Evolutionary conservation across 2,113 vertebrate genomes (phyloP).

Genomic region (Gorsachius goisagi): DNA sequence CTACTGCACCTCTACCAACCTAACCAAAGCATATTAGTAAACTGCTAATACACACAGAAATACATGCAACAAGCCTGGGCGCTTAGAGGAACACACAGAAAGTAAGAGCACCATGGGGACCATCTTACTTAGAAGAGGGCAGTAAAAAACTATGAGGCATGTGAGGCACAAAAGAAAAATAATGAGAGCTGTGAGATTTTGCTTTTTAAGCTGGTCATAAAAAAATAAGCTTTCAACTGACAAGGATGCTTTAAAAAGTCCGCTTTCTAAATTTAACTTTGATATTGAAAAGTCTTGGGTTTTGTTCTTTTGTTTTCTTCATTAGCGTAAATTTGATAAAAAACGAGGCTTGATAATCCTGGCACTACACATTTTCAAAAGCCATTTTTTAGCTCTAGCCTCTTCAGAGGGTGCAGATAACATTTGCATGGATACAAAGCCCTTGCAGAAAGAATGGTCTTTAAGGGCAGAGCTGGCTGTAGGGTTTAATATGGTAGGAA

Average conservation of each 20-base stretch:
- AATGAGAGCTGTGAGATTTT: not conserved
- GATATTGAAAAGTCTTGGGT: slow-evolving; percentile 16
- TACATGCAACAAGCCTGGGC: not conserved
- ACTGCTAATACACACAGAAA: not conserved
- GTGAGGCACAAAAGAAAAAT: not conserved
- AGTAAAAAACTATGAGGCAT: not conserved
- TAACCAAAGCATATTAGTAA: not conserved
- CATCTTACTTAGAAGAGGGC: not conserved
- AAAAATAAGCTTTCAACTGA: slow-evolving; percentile 3
- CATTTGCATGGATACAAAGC: slow-evolving; percentile 44
- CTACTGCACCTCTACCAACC: not conserved
- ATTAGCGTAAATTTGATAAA: not conserved
- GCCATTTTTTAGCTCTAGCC: slow-evolving; percentile 20
- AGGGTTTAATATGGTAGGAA: slow-evolving; percentile 22
- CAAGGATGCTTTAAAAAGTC: not conserved
- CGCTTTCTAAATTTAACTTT: slow-evolving; percentile 45
- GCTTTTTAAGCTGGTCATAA: not conserved
- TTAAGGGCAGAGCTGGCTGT: slow-evolving; percentile 28
- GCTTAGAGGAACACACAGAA: not conserved
- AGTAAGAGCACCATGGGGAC: not conserved
- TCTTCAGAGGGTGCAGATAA: slow-evolving; percentile 49
- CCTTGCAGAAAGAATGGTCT: slow-evolving; percentile 11
- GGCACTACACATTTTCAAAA: slow-evolving; percentile 26
- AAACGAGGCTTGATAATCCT: not conserved
- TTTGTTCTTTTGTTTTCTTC: not conserved